Conservation (phyloP, 1,140 invertebrate species). For the Cydia fagiglandana region DNA sequence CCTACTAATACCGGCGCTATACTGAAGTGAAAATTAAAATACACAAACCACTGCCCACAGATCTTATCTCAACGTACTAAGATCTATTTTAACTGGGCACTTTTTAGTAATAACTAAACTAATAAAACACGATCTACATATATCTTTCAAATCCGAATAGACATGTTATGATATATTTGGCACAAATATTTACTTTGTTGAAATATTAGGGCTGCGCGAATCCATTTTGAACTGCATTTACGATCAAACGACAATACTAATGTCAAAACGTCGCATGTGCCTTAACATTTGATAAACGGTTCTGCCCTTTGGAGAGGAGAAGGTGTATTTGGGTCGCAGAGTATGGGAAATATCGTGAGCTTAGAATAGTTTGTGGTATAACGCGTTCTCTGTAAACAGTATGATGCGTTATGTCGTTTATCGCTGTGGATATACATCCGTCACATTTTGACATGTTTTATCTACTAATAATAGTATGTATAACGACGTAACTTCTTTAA, state of each 20-base stretch:
- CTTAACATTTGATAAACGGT: background rate
- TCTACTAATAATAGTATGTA: no score
- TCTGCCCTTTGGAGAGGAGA: background rate
- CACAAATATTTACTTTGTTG: constrained; percentile 26
- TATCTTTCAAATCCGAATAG: constrained; percentile 25
- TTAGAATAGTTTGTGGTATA: constrained; percentile 14
- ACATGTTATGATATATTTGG: constrained; percentile 31
- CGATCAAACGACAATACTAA: background rate
- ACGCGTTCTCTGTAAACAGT: constrained; percentile 12
- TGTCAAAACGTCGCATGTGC: background rate
- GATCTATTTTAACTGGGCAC: background rate
- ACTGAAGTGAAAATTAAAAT: constrained; percentile 1
- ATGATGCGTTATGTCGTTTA: constrained; percentile 17
- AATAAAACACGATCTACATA: constrained; percentile 31
- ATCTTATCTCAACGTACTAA: background rate
- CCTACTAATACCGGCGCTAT: background rate
- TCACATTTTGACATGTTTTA: no score
- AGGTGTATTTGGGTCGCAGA: constrained; percentile 18
- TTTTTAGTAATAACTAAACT: background rate
- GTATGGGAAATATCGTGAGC: constrained; percentile 1
- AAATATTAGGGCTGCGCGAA: constrained; percentile 9
- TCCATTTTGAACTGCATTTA: background rate
- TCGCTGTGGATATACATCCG: background rate
- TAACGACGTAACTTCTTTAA: no score
- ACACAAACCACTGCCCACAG: background rate